Conservation (phyloP, 2,113 vertebrate species). For the Zonotrichia leucophrys region DNA sequence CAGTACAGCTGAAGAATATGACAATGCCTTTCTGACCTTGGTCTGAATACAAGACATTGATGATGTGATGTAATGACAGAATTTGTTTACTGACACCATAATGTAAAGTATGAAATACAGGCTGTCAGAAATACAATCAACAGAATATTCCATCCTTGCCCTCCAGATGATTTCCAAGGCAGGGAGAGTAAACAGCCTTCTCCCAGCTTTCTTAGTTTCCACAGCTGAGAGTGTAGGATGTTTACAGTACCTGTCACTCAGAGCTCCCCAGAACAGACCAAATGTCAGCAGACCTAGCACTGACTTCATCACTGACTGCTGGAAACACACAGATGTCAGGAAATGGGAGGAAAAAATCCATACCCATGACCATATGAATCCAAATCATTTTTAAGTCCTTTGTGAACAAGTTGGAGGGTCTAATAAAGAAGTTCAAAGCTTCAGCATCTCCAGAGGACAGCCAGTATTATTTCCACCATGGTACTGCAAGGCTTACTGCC, state of each 20-base stretch:
- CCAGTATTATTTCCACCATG: background rate
- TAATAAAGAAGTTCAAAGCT: background rate
- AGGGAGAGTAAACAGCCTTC: slow-evolving; percentile 97
- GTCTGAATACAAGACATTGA: background rate
- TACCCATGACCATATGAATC: background rate
- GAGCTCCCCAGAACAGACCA: slow-evolving; percentile 51
- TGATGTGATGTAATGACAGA: background rate
- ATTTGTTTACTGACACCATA: background rate
- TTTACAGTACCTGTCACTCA: slow-evolving; percentile 94
- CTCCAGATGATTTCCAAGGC: slow-evolving; percentile 79
- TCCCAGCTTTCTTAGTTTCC: slow-evolving; percentile 88
- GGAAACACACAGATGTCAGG: background rate
- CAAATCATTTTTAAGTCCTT: background rate
- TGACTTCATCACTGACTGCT: background rate
- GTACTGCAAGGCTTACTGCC: background rate
- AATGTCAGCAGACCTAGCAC: background rate
- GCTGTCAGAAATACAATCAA: background rate
- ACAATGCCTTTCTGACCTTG: background rate
- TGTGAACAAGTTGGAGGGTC: background rate
- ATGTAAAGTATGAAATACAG: background rate
- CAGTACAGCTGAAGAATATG: background rate
- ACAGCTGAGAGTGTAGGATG: slow-evolving; percentile 99
- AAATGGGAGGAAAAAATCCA: background rate
- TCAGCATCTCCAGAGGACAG: background rate
- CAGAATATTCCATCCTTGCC: background rate